These are phyloP conservation scores for Entomobrya multifasciata DNA, from an alignment of 2,888 invertebrate genomes.

Conservation along the genomic window DNA sequence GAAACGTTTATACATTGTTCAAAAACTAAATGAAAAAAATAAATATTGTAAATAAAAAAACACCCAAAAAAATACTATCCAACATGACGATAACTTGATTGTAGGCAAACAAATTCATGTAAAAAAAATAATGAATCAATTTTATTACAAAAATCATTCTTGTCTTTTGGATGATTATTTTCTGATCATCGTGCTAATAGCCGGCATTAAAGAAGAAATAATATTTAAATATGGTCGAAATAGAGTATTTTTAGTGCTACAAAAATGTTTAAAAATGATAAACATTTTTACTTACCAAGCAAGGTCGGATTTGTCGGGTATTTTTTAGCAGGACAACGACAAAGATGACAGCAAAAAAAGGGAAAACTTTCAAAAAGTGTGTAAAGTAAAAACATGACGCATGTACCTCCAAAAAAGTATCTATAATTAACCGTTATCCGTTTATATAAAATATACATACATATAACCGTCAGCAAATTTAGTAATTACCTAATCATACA, in stretches of 20 bases:
- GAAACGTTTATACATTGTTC: constrained; percentile 24
- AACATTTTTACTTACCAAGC: not conserved
- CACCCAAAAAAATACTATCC: not conserved
- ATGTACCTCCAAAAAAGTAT: constrained; percentile 74
- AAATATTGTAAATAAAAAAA: not conserved
- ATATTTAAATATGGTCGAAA: too few relatives aligned
- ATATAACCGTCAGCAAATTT: not conserved
- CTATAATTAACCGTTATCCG: not conserved
- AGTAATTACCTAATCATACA: not conserved
- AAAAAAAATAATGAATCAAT: not conserved
- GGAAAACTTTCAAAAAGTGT: constrained; percentile 44
- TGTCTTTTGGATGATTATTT: too few relatives aligned
- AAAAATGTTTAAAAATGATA: constrained; percentile 2
- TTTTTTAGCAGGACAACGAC: not conserved
- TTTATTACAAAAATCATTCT: not conserved
- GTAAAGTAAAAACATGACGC: constrained; percentile 70
- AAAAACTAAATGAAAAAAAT: not conserved
- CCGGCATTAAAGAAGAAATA: too few relatives aligned
- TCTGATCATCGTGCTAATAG: too few relatives aligned
- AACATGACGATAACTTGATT: too few relatives aligned
- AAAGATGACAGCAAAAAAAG: not conserved
- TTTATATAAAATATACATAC: not conserved
- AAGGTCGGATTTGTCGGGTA: not conserved
- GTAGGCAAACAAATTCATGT: too few relatives aligned
- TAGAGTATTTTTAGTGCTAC: not conserved